Conservation (phyloP, 2,797 vertebrate genomes). For the Coreius guichenoti region DNA sequence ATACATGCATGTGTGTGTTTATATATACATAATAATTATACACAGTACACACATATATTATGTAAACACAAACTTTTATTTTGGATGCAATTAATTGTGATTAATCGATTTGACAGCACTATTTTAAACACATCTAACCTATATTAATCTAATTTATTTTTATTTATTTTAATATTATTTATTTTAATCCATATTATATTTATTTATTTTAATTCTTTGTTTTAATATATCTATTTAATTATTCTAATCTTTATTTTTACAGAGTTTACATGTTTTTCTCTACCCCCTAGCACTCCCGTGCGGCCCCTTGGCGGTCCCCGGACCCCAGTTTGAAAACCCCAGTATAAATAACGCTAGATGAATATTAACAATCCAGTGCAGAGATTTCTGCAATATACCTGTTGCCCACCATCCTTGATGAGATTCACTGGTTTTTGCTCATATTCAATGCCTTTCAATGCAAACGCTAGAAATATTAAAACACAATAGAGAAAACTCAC, state of each 20-base stretch:
- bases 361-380: background rate
- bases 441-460: conserved; percentile 91
- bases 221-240: background rate
- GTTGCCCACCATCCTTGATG: conserved; percentile 90
- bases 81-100: no score
- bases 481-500: background rate
- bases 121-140: background rate
- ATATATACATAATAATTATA: no score
- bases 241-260: no score
- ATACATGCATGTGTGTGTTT: no score
- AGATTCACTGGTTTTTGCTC: conserved; percentile 87
- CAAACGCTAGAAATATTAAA: conserved; percentile 82
- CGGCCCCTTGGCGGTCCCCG: background rate
- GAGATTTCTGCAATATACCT: conserved; percentile 77
- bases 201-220: background rate
- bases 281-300: background rate
- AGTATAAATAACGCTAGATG: background rate
- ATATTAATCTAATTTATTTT: background rate
- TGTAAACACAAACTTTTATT: no score
- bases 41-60: no score
- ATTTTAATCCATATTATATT: no score
- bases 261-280: background rate
- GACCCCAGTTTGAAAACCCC: background rate
- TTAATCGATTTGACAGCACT: background rate
- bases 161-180: background rate